These are phyloP conservation scores for Lepidochrysops patricia DNA, from an alignment of 2,888 invertebrate genomes.

Conservation along the genomic window DNA sequence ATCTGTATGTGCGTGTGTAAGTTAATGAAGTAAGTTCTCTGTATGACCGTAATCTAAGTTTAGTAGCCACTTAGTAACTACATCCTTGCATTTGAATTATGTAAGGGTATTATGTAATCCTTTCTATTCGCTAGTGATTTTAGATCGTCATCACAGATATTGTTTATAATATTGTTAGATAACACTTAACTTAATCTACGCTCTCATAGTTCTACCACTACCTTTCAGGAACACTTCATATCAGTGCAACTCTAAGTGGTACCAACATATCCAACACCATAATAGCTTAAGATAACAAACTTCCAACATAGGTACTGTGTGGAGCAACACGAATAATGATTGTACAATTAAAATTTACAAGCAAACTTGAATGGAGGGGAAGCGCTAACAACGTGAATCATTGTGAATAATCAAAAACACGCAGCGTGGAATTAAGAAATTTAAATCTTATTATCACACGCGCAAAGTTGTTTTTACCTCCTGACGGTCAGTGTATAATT, in stretches of 20 bases:
- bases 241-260: background rate
- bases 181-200: background rate
- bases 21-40: too few relatives aligned
- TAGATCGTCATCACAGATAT: too few relatives aligned
- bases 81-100: too few relatives aligned
- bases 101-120: too few relatives aligned
- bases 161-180: too few relatives aligned
- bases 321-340: slow-evolving; percentile 22
- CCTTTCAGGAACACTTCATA: background rate
- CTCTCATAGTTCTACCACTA: background rate
- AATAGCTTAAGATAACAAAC: slow-evolving; percentile 1
- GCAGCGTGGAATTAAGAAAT: slow-evolving; percentile 23
- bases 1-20: too few relatives aligned
- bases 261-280: background rate
- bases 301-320: slow-evolving; percentile 15
- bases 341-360: slow-evolving; percentile 25
- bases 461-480: background rate
- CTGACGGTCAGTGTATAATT: slow-evolving; percentile 14
- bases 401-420: slow-evolving; percentile 26
- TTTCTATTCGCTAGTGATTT: too few relatives aligned
- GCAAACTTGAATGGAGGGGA: slow-evolving; percentile 25
- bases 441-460: slow-evolving; percentile 19
- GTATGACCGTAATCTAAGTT: too few relatives aligned
- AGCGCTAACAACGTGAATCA: slow-evolving; percentile 25
- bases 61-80: too few relatives aligned